Percentiles rank a stretch among this genome's conserved stretches.
phyloP scores from a whole-genome alignment of 2,797 vertebrate species.

The Leptoclinus maculatus region DNA sequence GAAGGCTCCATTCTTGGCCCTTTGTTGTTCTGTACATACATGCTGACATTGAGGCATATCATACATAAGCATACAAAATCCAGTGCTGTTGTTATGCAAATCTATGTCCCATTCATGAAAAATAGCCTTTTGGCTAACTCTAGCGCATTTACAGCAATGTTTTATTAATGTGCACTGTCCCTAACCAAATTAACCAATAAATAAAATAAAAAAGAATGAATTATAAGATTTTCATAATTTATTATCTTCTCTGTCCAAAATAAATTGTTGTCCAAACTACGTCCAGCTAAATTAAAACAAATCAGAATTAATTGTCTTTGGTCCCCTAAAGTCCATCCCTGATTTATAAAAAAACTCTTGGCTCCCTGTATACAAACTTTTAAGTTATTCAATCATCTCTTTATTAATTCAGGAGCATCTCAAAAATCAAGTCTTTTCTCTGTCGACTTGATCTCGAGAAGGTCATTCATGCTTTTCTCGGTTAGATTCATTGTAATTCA shows the following conservation, averaged over 20 bases:
- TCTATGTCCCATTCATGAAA: neutral
- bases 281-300: neutral
- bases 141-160: too few species aligned
- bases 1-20: neutral
- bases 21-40: neutral
- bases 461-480: too few species aligned
- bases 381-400: too few species aligned
- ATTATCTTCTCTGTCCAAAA: neutral
- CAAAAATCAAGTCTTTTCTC: too few species aligned
- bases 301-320: neutral
- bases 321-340: neutral
- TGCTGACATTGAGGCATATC: neutral
- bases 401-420: too few species aligned
- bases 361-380: too few species aligned
- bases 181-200: too few species aligned
- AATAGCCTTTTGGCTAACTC: too few species aligned
- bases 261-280: neutral
- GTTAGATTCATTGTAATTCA: too few species aligned
- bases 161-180: too few species aligned
- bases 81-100: neutral
- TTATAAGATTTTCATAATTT: neutral
- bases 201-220: neutral
- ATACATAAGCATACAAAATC: too few species aligned
- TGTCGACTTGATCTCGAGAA: too few species aligned
- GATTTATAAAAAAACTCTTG: neutral